Evolutionary conservation across 2,888 invertebrate genomes (phyloP), one percentile per base, ranked within the genome.

Genomic region (Melolontha melolontha): DNA sequence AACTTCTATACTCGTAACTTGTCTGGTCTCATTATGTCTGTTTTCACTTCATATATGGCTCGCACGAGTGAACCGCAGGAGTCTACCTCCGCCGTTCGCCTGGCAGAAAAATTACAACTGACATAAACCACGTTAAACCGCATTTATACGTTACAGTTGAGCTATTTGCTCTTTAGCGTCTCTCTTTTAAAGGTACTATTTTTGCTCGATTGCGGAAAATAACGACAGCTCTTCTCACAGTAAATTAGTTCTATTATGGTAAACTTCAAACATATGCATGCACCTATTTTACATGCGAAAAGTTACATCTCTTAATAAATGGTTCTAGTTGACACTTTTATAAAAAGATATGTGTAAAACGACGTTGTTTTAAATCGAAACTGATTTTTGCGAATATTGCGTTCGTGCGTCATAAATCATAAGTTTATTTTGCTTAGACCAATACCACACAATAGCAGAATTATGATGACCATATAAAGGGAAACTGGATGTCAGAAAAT

Each of bases 31-130:
- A 77, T 79, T 79, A 79, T 74, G 78, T 79, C 78, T 75, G 79
- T 80, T 79, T 79, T 79, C 79, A 77, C 78, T 78, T 79, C 79
- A 75, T 80, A 79, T 80, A 80, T 77, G 79, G 79, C 74, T 42
- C 64, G 64, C 52, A 59, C 59, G 59, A 59, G 59, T 44, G 66
- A 66, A 57, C 66, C 66, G 47, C 55, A 27, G 49, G 11, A 52
- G 14, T 42, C 42, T 41, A 55, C 40, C 39, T 27, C 14, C 52
- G 52, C 51, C 34, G 44, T 44, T 65, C 55, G 51, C 47, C 27
- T 17, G 29, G 47, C 12, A 34, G 57, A 55, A 66, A 57, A 66
- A 66, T 66, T 66, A 57, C 66, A 57, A 44, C 50, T 40, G 66
- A 66, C 66, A 66, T 57, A 57, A 66, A 66, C 66, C 50, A 57